Evolutionary conservation across 2,113 vertebrate species (phyloP).

Genomic region (Apistogramma diplotaenia): DNA sequence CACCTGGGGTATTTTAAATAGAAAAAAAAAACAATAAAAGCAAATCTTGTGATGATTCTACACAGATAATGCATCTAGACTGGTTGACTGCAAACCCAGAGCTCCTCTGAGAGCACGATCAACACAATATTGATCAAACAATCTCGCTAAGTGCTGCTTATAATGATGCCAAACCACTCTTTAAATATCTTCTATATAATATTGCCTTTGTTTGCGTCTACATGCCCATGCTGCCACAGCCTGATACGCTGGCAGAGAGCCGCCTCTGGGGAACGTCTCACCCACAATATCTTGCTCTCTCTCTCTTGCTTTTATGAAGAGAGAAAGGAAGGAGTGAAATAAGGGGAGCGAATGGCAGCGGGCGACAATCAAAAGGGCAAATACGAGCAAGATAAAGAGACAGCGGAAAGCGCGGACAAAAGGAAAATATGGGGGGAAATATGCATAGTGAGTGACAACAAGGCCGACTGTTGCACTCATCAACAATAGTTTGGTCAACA

Average conservation of each 20-base stretch:
- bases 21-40: constrained; percentile 21
- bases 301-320: background rate
- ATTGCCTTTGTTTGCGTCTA: constrained; percentile 37
- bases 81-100: constrained; percentile 21
- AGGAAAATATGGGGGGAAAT: background rate
- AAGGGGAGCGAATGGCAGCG: background rate
- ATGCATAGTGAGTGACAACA: constrained; percentile 20
- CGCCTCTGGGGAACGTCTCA: constrained; percentile 7
- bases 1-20: constrained; percentile 1
- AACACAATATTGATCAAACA: constrained; percentile 65
- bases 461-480: constrained; percentile 3
- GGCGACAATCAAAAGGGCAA: constrained; percentile 37
- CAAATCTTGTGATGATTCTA: background rate
- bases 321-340: background rate
- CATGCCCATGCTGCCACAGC: constrained; percentile 3
- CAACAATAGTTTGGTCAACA: constrained; percentile 51
- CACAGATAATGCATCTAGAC: constrained; percentile 7
- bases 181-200: constrained; percentile 36
- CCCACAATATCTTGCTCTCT: background rate
- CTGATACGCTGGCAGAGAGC: constrained; percentile 29
- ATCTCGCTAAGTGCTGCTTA: constrained; percentile 61
- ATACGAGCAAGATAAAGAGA: constrained; percentile 9
- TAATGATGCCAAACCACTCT: constrained; percentile 35
- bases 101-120: constrained; percentile 51
- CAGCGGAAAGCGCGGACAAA: constrained; percentile 16